A percentile compares a stretch with the other conserved stretches of the same genome.
Conservation (phyloP, 2,888 invertebrate species). For the Chalcis sispes region DNA sequence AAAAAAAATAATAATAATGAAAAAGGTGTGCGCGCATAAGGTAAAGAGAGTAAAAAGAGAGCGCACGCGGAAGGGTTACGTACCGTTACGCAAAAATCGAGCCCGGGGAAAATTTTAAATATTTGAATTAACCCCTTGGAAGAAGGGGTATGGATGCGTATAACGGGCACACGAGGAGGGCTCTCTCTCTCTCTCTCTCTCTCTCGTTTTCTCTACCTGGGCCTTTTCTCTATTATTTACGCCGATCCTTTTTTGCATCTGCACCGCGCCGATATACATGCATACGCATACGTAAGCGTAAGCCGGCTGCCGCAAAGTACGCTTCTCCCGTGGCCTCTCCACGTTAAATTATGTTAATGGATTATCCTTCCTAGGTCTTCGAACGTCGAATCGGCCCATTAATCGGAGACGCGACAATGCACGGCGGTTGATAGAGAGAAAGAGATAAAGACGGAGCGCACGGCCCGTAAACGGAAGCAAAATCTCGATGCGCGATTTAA, state of each 20-base stretch:
- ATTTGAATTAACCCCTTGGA: conserved; percentile 74
- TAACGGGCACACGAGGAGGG: neutral
- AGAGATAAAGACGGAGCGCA: no score
- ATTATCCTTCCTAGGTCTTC: no score
- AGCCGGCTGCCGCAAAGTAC: conserved; percentile 55
- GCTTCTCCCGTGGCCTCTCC: conserved; percentile 58
- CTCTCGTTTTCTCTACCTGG: conserved; percentile 43
- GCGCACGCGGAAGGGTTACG: conserved; percentile 31
- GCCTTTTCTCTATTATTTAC: conserved; percentile 67
- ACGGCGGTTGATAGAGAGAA: no score
- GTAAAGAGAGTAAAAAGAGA: neutral
- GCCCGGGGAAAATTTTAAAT: conserved; percentile 71
- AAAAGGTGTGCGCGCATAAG: conserved; percentile 14
- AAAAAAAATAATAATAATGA: no score
- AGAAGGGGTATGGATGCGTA: conserved; percentile 13
- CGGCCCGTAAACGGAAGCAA: no score
- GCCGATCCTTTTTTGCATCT: conserved; percentile 73
- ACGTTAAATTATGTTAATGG: conserved; percentile 77
- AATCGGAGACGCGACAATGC: no score
- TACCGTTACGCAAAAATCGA: conserved; percentile 72
- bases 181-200: neutral
- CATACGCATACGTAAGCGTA: conserved; percentile 40
- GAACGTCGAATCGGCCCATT: no score
- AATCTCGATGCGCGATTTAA: no score
- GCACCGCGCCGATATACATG: conserved; percentile 58